phyloP scores from a whole-genome alignment of 2,113 vertebrate genomes.

The Ptilonorhynchus violaceus region DNA sequence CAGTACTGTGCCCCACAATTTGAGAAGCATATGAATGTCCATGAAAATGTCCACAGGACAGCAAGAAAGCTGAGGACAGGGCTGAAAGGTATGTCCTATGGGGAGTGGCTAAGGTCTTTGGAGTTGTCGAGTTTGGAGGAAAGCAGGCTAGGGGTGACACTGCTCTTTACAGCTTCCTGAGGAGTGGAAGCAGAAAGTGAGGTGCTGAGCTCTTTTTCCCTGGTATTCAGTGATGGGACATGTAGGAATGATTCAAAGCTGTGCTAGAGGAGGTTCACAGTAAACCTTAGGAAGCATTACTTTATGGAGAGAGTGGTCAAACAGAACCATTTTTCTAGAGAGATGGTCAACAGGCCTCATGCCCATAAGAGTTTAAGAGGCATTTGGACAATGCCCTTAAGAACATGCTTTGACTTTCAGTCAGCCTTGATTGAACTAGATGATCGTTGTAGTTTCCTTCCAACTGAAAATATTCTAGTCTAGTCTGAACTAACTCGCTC shows the following conservation, averaged over 20 bases:
- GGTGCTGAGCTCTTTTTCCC: background rate
- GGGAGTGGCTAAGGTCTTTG: background rate
- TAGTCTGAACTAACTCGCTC: background rate
- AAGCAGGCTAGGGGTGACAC: background rate
- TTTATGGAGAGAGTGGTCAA: background rate
- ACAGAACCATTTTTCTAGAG: background rate
- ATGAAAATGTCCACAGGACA: background rate
- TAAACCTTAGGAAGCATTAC: background rate
- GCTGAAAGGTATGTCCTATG: background rate
- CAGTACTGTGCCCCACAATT: background rate
- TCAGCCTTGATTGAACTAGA: background rate
- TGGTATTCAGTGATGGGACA: background rate
- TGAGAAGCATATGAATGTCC: background rate
- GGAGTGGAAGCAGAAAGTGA: background rate
- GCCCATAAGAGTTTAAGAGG: background rate
- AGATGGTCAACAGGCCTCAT: background rate
- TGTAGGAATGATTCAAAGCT: background rate
- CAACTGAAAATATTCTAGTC: background rate
- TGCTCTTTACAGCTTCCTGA: background rate
- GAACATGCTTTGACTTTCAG: background rate
- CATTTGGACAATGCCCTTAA: background rate
- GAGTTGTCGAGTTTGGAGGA: accelerated
- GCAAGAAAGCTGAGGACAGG: background rate
- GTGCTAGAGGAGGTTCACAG: background rate
- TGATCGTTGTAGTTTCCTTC: background rate